Evolutionary conservation across 2,797 vertebrate genomes (phyloP).

Genomic region (Macropus fuliginosus): DNA sequence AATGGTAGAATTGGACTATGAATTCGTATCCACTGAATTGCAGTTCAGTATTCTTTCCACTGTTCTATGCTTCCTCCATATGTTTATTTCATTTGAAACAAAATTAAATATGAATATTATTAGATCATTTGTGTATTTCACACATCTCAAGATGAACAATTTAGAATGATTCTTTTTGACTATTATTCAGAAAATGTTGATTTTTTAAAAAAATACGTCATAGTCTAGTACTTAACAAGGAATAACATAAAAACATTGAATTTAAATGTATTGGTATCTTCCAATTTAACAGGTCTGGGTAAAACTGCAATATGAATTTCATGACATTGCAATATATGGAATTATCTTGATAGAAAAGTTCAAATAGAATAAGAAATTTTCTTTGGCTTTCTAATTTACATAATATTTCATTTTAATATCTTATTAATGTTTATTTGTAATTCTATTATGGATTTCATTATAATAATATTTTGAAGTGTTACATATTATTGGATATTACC

Average conservation of each 20-base stretch:
- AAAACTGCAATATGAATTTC: constrained; percentile 53
- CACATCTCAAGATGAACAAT: not conserved
- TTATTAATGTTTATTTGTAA: constrained; percentile 8
- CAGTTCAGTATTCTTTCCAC: no score
- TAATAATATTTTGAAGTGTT: not conserved
- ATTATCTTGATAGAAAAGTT: constrained; percentile 37
- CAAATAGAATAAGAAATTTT: constrained; percentile 31
- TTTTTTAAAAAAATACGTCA: constrained; percentile 19
- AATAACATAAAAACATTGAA: constrained; percentile 44
- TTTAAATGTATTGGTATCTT: constrained; percentile 48
- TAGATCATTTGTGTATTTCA: constrained; percentile 19
- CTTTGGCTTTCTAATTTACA: not conserved
- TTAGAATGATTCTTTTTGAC: constrained; percentile 22
- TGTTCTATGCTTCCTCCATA: no score
- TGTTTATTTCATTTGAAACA: no score
- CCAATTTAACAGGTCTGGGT: not conserved
- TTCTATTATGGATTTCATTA: not conserved
- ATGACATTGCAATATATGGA: constrained; percentile 45
- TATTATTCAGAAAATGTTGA: not conserved
- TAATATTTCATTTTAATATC: not conserved
- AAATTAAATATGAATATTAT: not conserved
- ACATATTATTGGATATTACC: not conserved
- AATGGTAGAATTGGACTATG: no score
- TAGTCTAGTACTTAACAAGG: constrained; percentile 43
- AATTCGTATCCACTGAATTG: no score